Evolutionary conservation across 2,113 vertebrate genomes (phyloP).

Genomic region (Hypocryptadius cinnamomeus): DNA sequence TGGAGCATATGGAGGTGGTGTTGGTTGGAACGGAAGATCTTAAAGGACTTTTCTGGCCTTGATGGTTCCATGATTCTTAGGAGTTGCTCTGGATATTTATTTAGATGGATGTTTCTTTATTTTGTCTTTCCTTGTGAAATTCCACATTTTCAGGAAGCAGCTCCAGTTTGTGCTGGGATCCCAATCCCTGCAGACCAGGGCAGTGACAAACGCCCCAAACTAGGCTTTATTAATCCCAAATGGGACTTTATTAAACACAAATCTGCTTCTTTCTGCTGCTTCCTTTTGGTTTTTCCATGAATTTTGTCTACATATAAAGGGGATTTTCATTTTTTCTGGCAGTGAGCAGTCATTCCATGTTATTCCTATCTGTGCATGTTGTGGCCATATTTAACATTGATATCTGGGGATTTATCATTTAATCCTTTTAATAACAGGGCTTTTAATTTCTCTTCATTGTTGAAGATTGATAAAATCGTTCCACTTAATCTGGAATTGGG

Average conservation of each 20-base stretch:
- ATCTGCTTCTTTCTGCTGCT: neutral
- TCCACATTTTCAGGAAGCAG: neutral
- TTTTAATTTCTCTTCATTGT: neutral
- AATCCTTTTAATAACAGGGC: neutral
- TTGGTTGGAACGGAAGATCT: neutral
- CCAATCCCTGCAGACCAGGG: too few species aligned
- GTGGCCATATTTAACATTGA: fast-evolving
- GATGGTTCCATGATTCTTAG: neutral
- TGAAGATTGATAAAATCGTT: neutral
- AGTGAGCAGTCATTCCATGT: neutral
- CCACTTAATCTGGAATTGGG: neutral
- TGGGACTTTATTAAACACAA: neutral
- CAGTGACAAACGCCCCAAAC: neutral
- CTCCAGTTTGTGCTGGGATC: neutral
- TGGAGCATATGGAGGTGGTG: neutral
- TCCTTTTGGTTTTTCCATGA: neutral
- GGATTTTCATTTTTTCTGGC: neutral
- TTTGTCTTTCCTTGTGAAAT: neutral
- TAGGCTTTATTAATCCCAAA: neutral
- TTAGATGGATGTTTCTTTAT: neutral
- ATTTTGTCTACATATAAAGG: fast-evolving
- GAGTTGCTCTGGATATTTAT: neutral
- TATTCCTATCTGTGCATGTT: neutral
- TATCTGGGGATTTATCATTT: neutral
- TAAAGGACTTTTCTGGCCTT: neutral